Base-by-base conservation (phyloP, 2,888 invertebrate genomes). In the Troides oblongomaculatus region DNA sequence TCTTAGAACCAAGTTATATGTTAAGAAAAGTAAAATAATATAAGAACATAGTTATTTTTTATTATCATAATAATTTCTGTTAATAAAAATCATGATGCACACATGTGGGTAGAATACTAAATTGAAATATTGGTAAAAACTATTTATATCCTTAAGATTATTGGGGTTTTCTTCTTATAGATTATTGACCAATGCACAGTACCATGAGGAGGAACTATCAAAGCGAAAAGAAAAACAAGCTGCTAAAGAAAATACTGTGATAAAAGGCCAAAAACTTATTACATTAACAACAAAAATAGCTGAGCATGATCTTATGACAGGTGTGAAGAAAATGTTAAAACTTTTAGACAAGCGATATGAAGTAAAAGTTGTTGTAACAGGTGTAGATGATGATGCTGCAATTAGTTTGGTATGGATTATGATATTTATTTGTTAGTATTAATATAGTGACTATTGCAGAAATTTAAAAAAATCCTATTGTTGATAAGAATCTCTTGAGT, bases 341-440 rank as follows among this genome's bases (percentile, higher is more conserved):
- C 94, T 96, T 90, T 77, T 96, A 10, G 86, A 87, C n/a, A 96
- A 95, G 78, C 92, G 92, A 12, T 93, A 94, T 86, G 95, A 95
- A 89, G 94, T 96, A 5, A 89, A 91, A 80, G 87, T 95, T 62
- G 85, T 94, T 50, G 92, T 95, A 69, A 88, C 90, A 76, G 94
- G 93, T 18, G 91, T 92, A 71, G 84, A 82, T 70, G 88, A 86
- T 74, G 86, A 86, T 46, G 78, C 87, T 77, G 64, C 83, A 79
- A 79, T 79, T 50, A 81, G 77, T 74, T 78, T 82, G 66, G 90
- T 89, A 78, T 74, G 84, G 78, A 17, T 14, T 39, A 39, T 39
- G 10, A 39, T 39, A 39, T 10, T 10, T 39, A 6, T 10, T 39
- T 39, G 39, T 8, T 39, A 10, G 39, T 39, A 39, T 39, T 39